Evolutionary conservation across 2,113 vertebrate species (phyloP).

Genomic region (Nycticorax nycticorax): DNA sequence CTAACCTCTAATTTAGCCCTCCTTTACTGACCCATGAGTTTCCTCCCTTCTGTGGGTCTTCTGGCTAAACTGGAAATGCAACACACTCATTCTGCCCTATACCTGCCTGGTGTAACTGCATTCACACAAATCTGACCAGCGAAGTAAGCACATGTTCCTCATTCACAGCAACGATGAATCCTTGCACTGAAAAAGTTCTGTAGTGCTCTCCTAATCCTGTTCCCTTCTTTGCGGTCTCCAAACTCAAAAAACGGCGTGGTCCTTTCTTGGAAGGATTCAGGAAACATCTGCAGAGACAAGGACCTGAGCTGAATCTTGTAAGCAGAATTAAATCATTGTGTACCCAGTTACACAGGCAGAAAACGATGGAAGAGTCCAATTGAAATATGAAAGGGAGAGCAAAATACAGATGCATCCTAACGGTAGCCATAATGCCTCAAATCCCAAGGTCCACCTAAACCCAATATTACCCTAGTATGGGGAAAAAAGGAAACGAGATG

Average conservation of each 20-base stretch:
- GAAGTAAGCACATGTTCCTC: background rate
- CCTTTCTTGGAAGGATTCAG: background rate
- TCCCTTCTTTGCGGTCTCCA: background rate
- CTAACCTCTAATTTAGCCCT: conserved; percentile 69
- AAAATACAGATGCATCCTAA: background rate
- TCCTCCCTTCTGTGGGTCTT: conserved; percentile 64
- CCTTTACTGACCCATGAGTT: conserved; percentile 64
- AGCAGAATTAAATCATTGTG: background rate
- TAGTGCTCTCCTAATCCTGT: background rate
- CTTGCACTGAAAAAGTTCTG: background rate
- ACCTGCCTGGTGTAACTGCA: conserved; percentile 16
- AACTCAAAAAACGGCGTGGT: background rate
- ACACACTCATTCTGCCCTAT: conserved; percentile 43
- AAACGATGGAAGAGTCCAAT: background rate
- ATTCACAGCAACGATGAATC: background rate
- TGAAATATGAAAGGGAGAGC: background rate
- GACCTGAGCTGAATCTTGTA: background rate
- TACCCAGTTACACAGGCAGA: background rate
- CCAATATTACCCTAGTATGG: background rate
- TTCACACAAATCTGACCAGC: conserved; percentile 39
- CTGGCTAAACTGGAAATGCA: conserved; percentile 64
- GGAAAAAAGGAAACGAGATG: background rate
- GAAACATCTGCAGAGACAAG: background rate
- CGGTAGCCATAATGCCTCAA: background rate
- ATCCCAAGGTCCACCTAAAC: background rate